phyloP scores from a whole-genome alignment of 2,797 vertebrate genomes.

The Coracias cyanogaster region DNA sequence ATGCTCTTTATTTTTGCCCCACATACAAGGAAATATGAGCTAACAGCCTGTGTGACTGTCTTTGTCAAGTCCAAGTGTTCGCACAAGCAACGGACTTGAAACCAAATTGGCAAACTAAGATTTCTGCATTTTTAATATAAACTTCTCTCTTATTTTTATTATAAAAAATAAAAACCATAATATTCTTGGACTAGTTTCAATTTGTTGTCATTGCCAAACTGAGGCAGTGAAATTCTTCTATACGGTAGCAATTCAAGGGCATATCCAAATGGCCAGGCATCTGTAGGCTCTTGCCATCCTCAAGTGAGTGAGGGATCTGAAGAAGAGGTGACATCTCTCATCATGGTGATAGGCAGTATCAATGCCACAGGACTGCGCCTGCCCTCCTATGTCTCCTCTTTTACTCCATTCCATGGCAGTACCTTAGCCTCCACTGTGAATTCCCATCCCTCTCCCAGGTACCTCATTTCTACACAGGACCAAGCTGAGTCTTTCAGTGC shows the following conservation, averaged over 20 bases:
- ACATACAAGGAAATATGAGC: neutral
- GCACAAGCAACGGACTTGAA: neutral
- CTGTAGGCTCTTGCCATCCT: neutral
- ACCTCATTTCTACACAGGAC: neutral
- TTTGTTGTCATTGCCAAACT: neutral
- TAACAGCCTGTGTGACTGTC: neutral
- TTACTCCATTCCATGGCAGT: accelerated
- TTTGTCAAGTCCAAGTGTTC: neutral
- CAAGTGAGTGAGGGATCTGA: neutral
- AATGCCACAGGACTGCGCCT: accelerated
- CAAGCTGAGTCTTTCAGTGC: neutral
- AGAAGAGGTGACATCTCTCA: neutral
- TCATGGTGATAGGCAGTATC: neutral
- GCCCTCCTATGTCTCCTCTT: neutral
- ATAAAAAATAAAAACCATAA: neutral
- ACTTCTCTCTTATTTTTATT: neutral
- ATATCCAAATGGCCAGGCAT: neutral
- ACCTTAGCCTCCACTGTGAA: neutral
- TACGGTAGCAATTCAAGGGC: neutral
- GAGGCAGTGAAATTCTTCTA: neutral
- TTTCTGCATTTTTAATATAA: neutral
- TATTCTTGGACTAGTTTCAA: neutral
- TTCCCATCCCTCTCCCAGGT: neutral
- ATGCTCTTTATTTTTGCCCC: neutral
- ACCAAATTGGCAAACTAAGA: neutral